These are phyloP conservation scores for Camponotus vicinus DNA, from an alignment of 1,140 invertebrate species.

Conservation along the genomic window DNA sequence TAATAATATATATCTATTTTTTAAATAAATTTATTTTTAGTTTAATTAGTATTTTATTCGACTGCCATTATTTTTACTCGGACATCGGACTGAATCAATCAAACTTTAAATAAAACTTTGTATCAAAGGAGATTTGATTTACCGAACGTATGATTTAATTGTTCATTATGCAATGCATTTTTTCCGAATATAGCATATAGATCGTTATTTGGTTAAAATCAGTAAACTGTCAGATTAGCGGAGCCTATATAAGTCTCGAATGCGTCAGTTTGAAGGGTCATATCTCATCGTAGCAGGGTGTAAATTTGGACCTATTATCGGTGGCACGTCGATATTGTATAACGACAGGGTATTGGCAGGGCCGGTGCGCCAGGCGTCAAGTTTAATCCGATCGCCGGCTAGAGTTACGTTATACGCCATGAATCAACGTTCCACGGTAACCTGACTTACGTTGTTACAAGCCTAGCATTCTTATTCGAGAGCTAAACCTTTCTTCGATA, in stretches of 20 bases:
- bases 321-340: conserved; percentile 50
- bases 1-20: background rate
- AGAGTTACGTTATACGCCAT: conserved; percentile 66
- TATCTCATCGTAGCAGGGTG: conserved; percentile 53
- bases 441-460: conserved; percentile 52
- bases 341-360: conserved; percentile 53
- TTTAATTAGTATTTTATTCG: background rate
- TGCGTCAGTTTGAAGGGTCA: conserved; percentile 49
- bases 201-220: background rate
- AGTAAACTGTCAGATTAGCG: background rate
- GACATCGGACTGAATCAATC: background rate
- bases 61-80: background rate
- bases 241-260: conserved; percentile 32
- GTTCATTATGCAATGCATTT: background rate
- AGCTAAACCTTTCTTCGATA: conserved; percentile 57
- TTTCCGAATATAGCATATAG: background rate
- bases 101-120: background rate
- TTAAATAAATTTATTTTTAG: background rate
- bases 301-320: conserved; percentile 63
- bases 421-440: conserved; percentile 71
- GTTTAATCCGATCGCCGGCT: conserved; percentile 75
- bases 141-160: background rate
- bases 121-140: background rate
- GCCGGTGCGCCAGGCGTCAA: conserved; percentile 53
- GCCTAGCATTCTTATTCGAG: conserved; percentile 38